These are phyloP conservation scores for Scophthalmus maximus DNA, from an alignment of 2,113 vertebrate genomes.

Conservation along the genomic window DNA sequence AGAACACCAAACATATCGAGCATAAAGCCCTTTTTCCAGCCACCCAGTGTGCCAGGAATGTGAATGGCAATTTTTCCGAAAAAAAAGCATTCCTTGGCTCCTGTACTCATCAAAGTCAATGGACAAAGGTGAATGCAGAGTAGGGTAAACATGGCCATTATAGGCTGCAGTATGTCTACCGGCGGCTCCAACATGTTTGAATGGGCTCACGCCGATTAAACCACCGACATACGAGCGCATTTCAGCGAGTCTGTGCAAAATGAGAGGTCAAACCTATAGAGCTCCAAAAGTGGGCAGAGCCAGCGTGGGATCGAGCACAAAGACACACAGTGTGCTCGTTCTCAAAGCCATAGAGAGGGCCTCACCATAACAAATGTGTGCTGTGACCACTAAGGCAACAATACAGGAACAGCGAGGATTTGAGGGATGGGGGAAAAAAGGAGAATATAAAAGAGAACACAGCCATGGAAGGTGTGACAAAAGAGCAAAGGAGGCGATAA, in stretches of 20 bases:
- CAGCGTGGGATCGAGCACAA: slow-evolving; percentile 37
- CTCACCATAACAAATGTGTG: slow-evolving; percentile 58
- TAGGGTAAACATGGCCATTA: slow-evolving; percentile 5
- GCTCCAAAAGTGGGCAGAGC: not conserved
- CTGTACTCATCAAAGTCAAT: slow-evolving; percentile 16
- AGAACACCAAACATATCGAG: slow-evolving; percentile 8
- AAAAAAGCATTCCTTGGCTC: slow-evolving; percentile 30
- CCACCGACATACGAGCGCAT: not conserved
- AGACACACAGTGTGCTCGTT: slow-evolving; percentile 22
- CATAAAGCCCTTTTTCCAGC: slow-evolving; percentile 9
- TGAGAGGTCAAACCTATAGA: slow-evolving; percentile 18
- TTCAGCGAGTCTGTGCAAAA: slow-evolving; percentile 1
- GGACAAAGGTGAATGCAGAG: slow-evolving; percentile 17
- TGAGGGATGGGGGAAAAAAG: slow-evolving; percentile 9
- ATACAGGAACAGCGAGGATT: slow-evolving; percentile 64
- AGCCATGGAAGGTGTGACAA: slow-evolving; percentile 58
- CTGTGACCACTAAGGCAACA: slow-evolving; percentile 76
- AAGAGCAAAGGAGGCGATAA: slow-evolving; percentile 59
- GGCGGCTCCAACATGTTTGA: slow-evolving; percentile 1
- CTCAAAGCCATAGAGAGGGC: slow-evolving; percentile 26
- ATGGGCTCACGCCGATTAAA: slow-evolving; percentile 8
- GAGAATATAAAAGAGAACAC: slow-evolving; percentile 16
- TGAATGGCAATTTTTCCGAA: slow-evolving; percentile 41
- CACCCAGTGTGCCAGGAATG: slow-evolving; percentile 35
- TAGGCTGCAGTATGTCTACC: not conserved